Base-by-base conservation (phyloP, 2,113 vertebrate species). In the Vanacampus margaritifer region DNA sequence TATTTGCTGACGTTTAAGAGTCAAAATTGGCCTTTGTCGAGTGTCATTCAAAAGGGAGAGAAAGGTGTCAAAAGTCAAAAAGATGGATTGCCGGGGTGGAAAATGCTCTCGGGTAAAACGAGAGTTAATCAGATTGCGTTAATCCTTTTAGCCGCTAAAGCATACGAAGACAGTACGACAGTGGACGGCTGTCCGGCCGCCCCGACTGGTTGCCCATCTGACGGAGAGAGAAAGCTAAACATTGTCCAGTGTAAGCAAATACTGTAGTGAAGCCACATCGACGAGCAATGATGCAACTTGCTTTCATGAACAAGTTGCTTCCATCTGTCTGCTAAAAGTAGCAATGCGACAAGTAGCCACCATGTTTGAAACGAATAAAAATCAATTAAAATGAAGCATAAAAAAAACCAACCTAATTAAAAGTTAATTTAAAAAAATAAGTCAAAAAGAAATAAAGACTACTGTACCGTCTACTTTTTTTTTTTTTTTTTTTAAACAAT, bases 61-160 rank as follows among this genome's bases (percentile, higher is more conserved):
- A 16, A 9, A 43, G 3, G 54, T 57, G 81, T 80, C 73, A 84
- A 71, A 85, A 80, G 78, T 80, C 80, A 86, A 68, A 32, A 24
- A 41, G 51, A 72, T 26, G 43, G 72, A 69, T 70, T 65, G 43
- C 11, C 53, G 64, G 61, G 73, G 58, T 61, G 76, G 75, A 64
- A 43, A 48, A 14, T 32, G 70, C n/a, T 73, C 45, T 39, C 74
- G 71, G 76, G 75, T n/a, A 86, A 81, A 84, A 73, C 9, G 12
- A 23, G 78, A 83, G 76, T 85, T 89, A 88, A 88, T 74, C 76
- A 83, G 87, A 89, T 91, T 88, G 68, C 63, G 74, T 32, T 83
- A 92, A 91, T 91, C 91, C 83, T 88, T 84, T 91, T 90, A 90
- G 45, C 26, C 50, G 65, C 68, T 65, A 74, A 80, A 81, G 82